A percentile compares a stretch with the other conserved stretches of the same genome.
phyloP scores from a whole-genome alignment of 2,888 invertebrate species.

The Melikaiella ostensackeni region DNA sequence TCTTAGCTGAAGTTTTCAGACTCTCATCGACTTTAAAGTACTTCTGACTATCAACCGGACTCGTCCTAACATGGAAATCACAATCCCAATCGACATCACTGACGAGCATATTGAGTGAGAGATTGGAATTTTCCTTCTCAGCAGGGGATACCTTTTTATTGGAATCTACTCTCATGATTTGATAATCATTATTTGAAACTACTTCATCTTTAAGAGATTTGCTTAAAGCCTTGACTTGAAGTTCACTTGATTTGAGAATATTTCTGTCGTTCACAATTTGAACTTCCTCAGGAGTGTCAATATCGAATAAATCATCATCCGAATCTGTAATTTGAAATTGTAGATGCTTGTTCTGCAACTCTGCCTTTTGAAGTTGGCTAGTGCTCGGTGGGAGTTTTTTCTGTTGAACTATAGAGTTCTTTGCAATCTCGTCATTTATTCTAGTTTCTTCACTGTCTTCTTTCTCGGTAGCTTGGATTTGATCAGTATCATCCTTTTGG shows the following conservation, averaged over 20 bases:
- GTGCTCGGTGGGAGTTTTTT: background rate
- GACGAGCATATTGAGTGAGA: conserved; percentile 35
- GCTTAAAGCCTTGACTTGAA: background rate
- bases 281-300: conserved; percentile 22
- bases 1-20: background rate
- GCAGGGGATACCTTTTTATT: background rate
- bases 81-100: conserved; percentile 63
- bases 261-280: conserved; percentile 9
- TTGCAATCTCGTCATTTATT: background rate
- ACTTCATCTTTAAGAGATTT: background rate
- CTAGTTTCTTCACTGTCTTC: background rate
- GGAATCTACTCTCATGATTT: background rate
- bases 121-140: conserved; percentile 20
- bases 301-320: conserved; percentile 64
- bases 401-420: background rate
- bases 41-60: conserved; percentile 14
- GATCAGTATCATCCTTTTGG: background rate
- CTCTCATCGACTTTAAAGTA: background rate
- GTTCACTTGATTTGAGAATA: background rate
- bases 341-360: conserved; percentile 33
- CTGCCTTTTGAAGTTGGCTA: background rate
- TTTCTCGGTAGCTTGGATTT: background rate
- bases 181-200: background rate
- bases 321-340: conserved; percentile 52
- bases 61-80: conserved; percentile 54